Conservation (phyloP, 1,140 invertebrate genomes). For the Polypedilum vanderplanki region DNA sequence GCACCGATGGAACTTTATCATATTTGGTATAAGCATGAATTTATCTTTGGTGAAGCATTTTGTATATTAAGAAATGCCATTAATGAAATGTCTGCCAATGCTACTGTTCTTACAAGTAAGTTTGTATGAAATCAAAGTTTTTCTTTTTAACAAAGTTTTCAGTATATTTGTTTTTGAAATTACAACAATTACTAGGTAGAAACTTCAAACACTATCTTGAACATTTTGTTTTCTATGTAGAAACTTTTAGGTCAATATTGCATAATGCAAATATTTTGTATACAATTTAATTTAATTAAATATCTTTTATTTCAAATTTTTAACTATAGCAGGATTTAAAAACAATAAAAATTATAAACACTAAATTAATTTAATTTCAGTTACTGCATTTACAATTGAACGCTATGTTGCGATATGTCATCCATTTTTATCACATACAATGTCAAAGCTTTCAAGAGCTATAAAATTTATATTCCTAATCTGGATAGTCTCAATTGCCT, state of each 20-base stretch:
- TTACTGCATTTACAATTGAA: constrained; percentile 90
- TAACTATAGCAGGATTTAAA: no score
- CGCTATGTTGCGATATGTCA: constrained; percentile 92
- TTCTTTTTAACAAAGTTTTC: no score
- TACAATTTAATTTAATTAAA: no score
- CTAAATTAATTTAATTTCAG: not conserved
- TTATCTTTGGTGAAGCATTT: constrained; percentile 77
- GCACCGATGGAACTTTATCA: constrained; percentile 74
- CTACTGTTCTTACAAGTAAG: constrained; percentile 75
- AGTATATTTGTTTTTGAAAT: no score
- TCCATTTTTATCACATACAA: constrained; percentile 79
- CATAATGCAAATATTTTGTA: no score
- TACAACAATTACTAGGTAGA: no score
- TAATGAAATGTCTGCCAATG: constrained; percentile 86
- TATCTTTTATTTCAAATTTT: no score
- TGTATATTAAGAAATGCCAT: constrained; percentile 77
- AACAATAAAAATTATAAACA: not conserved
- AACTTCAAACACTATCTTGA: no score
- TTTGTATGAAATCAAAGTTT: not conserved
- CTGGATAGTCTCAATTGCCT: constrained; percentile 62
- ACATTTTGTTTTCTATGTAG: no score
- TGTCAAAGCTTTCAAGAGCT: constrained; percentile 68
- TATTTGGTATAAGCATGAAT: constrained; percentile 82
- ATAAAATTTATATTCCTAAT: constrained; percentile 62
- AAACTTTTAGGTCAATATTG: no score